Conservation (phyloP, 2,888 invertebrate species). For the Drosophila crucigera region DNA sequence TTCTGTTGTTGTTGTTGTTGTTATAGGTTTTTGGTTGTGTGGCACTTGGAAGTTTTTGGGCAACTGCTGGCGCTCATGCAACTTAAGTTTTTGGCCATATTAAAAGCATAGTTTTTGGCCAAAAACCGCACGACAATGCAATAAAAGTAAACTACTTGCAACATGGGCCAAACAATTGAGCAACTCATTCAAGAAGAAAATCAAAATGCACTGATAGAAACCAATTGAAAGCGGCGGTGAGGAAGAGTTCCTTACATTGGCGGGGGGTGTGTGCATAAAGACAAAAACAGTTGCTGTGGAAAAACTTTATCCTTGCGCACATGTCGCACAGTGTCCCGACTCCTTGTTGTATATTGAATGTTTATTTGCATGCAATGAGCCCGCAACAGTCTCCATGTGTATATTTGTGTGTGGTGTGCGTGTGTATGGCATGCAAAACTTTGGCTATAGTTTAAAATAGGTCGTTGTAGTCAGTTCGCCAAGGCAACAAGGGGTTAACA, state of each 20-base stretch:
- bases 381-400: conserved; percentile 2
- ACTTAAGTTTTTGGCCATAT: conserved; percentile 35
- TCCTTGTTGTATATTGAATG: conserved; percentile 67
- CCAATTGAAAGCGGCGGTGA: conserved; percentile 53
- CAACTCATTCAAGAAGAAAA: conserved; percentile 75
- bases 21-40: background rate
- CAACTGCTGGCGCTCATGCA: conserved; percentile 32
- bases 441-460: conserved; percentile 46
- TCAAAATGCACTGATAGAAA: conserved; percentile 79
- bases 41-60: conserved; percentile 37
- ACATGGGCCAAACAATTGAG: conserved; percentile 76
- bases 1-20: background rate
- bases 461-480: conserved; percentile 37
- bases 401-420: conserved; percentile 11
- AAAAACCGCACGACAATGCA: conserved; percentile 72
- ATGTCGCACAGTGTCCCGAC: conserved; percentile 51
- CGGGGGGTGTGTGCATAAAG: background rate
- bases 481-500: conserved; percentile 69
- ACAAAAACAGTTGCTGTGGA: conserved; percentile 18
- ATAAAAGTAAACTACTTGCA: conserved; percentile 70
- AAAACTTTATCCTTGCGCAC: conserved; percentile 62
- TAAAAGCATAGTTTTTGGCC: conserved; percentile 59
- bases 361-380: conserved; percentile 75
- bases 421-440: conserved; percentile 43
- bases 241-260: background rate